Conservation (phyloP, 2,797 vertebrate species). For the Cuniculus paca region DNA sequence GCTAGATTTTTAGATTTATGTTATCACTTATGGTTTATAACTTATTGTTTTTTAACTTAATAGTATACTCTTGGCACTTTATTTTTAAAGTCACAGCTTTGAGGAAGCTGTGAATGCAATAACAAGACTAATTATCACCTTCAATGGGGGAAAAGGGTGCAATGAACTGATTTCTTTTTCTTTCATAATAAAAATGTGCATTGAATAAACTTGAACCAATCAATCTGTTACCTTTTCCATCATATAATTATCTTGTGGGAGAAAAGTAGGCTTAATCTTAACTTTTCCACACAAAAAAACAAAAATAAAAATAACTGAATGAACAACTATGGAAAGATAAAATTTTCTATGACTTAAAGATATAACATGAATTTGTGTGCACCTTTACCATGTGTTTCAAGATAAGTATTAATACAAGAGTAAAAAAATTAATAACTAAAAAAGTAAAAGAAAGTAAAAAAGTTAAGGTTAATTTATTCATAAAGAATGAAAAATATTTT, state of each 20-base stretch:
- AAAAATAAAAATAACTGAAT: constrained; percentile 49
- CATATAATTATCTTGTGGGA: not conserved
- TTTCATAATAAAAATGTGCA: constrained; percentile 50
- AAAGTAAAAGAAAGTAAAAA: not conserved
- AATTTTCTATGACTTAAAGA: constrained; percentile 7
- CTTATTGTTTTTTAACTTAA: constrained; percentile 45
- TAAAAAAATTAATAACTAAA: not conserved
- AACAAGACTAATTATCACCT: constrained; percentile 57
- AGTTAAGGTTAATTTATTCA: not conserved
- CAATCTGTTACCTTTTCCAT: constrained; percentile 41
- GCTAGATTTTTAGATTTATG: not conserved
- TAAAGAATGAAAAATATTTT: not conserved
- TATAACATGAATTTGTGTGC: not conserved
- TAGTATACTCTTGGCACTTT: not conserved
- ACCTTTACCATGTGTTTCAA: not conserved
- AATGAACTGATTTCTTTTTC: constrained; percentile 6
- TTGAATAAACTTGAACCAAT: constrained; percentile 43
- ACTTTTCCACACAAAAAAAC: constrained; percentile 14
- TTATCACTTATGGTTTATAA: constrained; percentile 25
- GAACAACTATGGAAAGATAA: not conserved
- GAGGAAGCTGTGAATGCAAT: constrained; percentile 21
- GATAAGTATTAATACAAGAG: not conserved
- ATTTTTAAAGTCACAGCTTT: constrained; percentile 53
- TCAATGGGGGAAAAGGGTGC: not conserved
- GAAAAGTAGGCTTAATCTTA: constrained; percentile 50